Base-by-base conservation (phyloP, 2,888 invertebrate species). In the Adelphocoris suturalis region DNA sequence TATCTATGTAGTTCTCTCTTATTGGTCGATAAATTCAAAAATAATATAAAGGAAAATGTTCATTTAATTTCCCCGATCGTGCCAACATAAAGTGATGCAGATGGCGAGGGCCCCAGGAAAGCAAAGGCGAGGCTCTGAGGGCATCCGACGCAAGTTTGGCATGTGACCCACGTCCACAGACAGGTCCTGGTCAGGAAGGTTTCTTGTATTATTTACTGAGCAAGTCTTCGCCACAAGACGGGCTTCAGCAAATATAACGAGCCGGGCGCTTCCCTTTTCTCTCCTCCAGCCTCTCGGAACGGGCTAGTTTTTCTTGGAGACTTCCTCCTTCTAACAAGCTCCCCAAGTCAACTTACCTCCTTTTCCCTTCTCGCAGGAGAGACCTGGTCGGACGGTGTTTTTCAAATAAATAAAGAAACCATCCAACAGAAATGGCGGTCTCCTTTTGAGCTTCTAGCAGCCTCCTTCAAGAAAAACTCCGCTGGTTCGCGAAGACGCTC, bases 371-470 rank as follows among this genome's bases (percentile, higher is more conserved):
- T 80, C 9, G 47, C 82, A n/a, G 19, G 52, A 47, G 28, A 76
- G 37, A 37, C 78, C 78, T n/a, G 14, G 28, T 28, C 28, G 13
- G 37, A 23, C 46, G 52, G 82, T 19, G 86, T 86, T 86, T 86
- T 86, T 86, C 86, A 86, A 78, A 88, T 78, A 88, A 88, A 55
- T 86, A 75, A 78, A 86, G 76, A 86, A 86, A 86, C 27, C 28
- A 85, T 68, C 75, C 23, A 78, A 88, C 78, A 52, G 80, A 76
- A 80, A 80, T 80, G 88, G 88, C 88, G 88, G 88, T 88, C 88
- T 80, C 88, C 88, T 88, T 88, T 88, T 88, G 88, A 78, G 88
- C 19, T 87, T 0, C 57, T 0, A 14, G 23, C 27, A 5, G 27
- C 68, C 19, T n/a, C 68, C 68, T 37, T 23, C 55, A 37, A 85